Evolutionary conservation across 2,888 invertebrate species (phyloP), one percentile per base, ranked within the genome.

Genomic region (Leptogaster cylindrica): DNA sequence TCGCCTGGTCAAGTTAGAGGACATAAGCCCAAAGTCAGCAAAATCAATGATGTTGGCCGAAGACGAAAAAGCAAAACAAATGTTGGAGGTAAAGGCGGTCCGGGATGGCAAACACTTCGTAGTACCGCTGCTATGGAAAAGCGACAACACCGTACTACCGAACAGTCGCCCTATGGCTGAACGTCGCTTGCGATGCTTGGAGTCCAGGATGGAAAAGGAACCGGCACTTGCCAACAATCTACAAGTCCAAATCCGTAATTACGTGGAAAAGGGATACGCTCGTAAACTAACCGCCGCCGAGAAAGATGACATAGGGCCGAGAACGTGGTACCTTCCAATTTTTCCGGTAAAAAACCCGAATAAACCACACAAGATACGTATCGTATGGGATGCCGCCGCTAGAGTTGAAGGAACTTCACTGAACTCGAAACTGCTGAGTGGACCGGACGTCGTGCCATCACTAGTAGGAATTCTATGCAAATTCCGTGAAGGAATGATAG

Each of bases 371-470:
- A 75, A 74, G 63, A 10, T 76, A 0, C 65, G 76, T 6, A 39
- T 77, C 0, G 75, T 76, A 0, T 76, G 76, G 52, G 76, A 76
- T 33, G 76, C 76, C 3, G 75, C 77, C 0, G 75, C 75, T 4
- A 69, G 68, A 25, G 64, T 70, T 0, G 18, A 61, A 0, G 73
- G 72, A 0, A 58, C 71, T 0, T 73, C 72, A 2, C 64, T 77
- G 0, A 77, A 77, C 36, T 70, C 72, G 10, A 6, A 39, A 4
- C 36, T 78, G 10, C 27, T 75, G 0, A 48, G 68, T 1, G 75
- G 77, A 0, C 75, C 76, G 0, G 76, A 76, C 28, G 31, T 75
- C 0, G 67, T 74, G 1, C 70, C 73, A n/a, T 70, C 74, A 1
- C 39, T 77, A 3, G 27, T 72, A 0, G 71, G 71, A 0, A 72